phyloP scores from a whole-genome alignment of 2,797 vertebrate genomes.

The Manis javanica region DNA sequence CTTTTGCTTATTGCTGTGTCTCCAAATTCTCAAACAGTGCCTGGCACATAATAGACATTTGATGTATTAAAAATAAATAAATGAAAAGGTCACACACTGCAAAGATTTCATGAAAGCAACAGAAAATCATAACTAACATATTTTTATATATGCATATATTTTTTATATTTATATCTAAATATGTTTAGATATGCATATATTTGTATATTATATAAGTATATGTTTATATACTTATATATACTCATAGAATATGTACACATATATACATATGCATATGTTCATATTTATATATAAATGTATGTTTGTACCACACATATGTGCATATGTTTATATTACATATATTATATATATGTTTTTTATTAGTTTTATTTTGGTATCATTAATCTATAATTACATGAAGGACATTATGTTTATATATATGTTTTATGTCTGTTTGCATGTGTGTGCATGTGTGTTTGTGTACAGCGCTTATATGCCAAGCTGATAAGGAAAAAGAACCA shows the following conservation, averaged over 20 bases:
- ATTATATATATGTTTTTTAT: too few species aligned
- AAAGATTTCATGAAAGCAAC: neutral
- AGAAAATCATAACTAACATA: neutral
- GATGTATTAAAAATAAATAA: neutral
- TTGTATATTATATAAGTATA: too few species aligned
- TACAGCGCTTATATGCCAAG: fast-evolving
- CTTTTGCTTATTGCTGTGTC: neutral
- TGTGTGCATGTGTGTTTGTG: neutral
- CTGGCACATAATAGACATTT: neutral
- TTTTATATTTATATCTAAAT: too few species aligned
- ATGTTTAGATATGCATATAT: fast-evolving
- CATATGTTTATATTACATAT: neutral
- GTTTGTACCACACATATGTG: too few species aligned
- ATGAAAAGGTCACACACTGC: neutral
- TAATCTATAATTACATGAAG: too few species aligned
- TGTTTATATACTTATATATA: too few species aligned
- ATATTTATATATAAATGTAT: too few species aligned
- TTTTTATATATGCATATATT: too few species aligned
- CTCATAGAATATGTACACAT: too few species aligned
- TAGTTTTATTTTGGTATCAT: too few species aligned
- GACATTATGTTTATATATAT: too few species aligned
- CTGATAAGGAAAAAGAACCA: neutral
- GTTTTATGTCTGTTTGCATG: fast-evolving
- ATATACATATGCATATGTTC: too few species aligned
- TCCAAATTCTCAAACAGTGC: neutral